These are phyloP conservation scores for Lutra lutra DNA, from an alignment of 2,797 vertebrate species.

Conservation along the genomic window DNA sequence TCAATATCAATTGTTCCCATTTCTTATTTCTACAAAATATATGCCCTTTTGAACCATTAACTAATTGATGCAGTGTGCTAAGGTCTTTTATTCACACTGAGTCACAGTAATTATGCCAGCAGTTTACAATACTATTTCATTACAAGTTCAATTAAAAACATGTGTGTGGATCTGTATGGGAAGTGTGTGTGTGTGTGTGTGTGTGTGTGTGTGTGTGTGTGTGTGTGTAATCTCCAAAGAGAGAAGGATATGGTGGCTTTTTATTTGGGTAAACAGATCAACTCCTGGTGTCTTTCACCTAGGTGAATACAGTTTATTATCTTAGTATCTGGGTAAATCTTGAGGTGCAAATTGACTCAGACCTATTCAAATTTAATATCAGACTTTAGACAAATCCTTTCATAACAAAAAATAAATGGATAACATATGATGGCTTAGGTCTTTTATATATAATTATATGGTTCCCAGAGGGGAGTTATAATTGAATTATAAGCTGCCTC, in stretches of 20 bases:
- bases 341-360: slow-evolving; percentile 77
- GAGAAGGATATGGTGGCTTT: background rate
- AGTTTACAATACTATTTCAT: slow-evolving; percentile 48
- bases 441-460: slow-evolving; percentile 86
- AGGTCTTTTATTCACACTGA: slow-evolving; percentile 3
- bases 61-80: background rate
- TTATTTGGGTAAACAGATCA: slow-evolving; percentile 40
- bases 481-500: slow-evolving; percentile 88
- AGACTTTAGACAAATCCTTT: slow-evolving; percentile 84
- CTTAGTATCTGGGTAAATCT: slow-evolving; percentile 72
- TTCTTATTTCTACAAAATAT: slow-evolving; percentile 26
- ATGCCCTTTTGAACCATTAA: slow-evolving; percentile 53
- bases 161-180: background rate
- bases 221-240: background rate
- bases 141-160: slow-evolving; percentile 37
- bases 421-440: slow-evolving; percentile 83
- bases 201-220: background rate
- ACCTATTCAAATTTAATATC: slow-evolving; percentile 83
- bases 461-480: slow-evolving; percentile 86
- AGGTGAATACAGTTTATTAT: slow-evolving; percentile 59
- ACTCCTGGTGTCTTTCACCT: slow-evolving; percentile 65
- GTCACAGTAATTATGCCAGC: slow-evolving; percentile 32
- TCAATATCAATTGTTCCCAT: background rate
- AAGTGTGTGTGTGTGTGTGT: background rate
- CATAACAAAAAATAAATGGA: slow-evolving; percentile 83